Base-by-base conservation (phyloP, 2,888 invertebrate genomes). In the Brenthis daphne region DNA sequence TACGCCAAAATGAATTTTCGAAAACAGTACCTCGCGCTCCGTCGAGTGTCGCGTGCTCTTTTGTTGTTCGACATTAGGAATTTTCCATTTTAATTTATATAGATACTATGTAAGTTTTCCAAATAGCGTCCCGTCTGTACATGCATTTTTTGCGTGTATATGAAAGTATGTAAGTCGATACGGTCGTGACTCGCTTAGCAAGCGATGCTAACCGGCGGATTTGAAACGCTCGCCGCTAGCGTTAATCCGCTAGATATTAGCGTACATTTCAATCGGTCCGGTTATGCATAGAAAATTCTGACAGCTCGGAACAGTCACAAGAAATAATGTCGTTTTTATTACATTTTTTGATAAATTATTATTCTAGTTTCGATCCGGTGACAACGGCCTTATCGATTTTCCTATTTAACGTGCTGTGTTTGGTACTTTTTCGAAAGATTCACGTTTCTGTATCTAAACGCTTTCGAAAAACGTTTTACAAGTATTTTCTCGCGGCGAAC, bases 1-100 rank as follows among this genome's bases (percentile, higher is more conserved):
- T 91, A 92, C 92, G 92, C 92, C 91, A 92, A 92, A 93, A 91
- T 92, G 88, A 20, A 20, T 91, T 91, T 91, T 90, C 91, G 87
- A 91, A 92, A 92, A 92, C 91, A 91, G 90, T 92, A 86, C 88
- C 83, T 87, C 90, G 89, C 85, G 91, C 86, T 88, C 88, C 84
- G 85, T 83, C 85, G 84, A 87, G 82, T 79, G 84, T 83, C 84
- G 87, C 89, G 89, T 85, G 90, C 83, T 84, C 83, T 84, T 84
- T 87, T 87, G 88, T 94, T 89, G 84, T 87, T 87, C 89, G 94
- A 43, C 37, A 43, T 43, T 43, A 88, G 94, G 93, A 94, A 94
- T 94, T 94, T 94, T 94, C 94, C 94, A 93, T 94, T 93, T 90
- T 29, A 92, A 93, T 93, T 92, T 37, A 43, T 43, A 43, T 43